A percentile compares a stretch with the other conserved stretches of the same genome.
Conservation (phyloP, 2,888 invertebrate species). For the Tetranychus truncatus region DNA sequence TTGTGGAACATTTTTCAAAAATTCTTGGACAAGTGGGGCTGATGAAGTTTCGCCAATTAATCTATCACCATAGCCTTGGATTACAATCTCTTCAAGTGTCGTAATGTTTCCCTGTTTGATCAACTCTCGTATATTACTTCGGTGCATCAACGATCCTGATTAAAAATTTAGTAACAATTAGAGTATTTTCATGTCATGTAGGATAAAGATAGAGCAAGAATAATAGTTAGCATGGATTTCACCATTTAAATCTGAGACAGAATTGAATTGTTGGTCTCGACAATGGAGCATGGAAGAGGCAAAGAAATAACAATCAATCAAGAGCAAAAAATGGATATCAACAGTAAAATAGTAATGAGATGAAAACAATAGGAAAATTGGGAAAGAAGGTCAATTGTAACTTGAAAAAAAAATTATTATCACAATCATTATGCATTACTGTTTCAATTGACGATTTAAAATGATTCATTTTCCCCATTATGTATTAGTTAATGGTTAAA, state of each 20-base stretch:
- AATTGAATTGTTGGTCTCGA: not conserved
- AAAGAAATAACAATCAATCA: not conserved
- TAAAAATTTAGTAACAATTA: not conserved
- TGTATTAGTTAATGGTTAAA: too few relatives aligned
- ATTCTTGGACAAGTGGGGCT: slow-evolving; percentile 45
- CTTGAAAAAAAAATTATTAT: not conserved
- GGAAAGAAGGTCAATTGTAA: not conserved
- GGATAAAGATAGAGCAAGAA: too few relatives aligned
- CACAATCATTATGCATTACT: not conserved
- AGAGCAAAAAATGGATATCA: not conserved
- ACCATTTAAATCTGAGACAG: too few relatives aligned
- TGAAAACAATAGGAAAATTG: not conserved
- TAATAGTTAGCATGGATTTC: too few relatives aligned
- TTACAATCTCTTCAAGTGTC: slow-evolving; percentile 64
- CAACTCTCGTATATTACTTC: slow-evolving; percentile 27
- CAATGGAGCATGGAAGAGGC: not conserved
- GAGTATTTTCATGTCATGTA: too few relatives aligned
- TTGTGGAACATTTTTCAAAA: slow-evolving; percentile 67
- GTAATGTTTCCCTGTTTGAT: slow-evolving; percentile 54
- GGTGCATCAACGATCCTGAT: slow-evolving; percentile 17
- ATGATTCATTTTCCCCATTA: too few relatives aligned
- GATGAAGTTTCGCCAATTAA: slow-evolving; percentile 50
- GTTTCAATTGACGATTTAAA: too few relatives aligned
- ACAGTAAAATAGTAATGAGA: not conserved
- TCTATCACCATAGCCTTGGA: slow-evolving; percentile 68